These are phyloP conservation scores for Leucoraja ocellata DNA, from an alignment of 2,797 vertebrate genomes.

Conservation along the genomic window DNA sequence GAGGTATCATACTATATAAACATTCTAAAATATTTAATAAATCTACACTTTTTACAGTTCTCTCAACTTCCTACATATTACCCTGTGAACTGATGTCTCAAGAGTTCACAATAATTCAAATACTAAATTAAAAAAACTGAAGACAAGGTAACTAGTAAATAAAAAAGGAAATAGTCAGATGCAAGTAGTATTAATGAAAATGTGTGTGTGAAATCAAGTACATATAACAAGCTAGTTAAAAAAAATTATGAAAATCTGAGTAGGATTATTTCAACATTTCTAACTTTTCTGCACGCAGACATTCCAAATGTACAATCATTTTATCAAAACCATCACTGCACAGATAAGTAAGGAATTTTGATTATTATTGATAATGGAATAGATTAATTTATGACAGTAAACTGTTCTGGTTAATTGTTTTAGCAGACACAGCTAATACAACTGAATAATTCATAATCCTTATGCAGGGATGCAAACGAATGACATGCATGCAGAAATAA, in stretches of 20 bases:
- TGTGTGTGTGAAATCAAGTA: not conserved
- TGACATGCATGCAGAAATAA: not conserved
- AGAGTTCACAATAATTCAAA: no score
- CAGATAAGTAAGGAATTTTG: not conserved
- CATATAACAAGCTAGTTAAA: not conserved
- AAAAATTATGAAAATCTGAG: not conserved
- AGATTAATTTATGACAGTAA: not conserved
- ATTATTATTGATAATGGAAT: not conserved
- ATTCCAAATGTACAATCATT: not conserved
- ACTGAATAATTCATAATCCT: not conserved
- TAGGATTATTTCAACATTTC: not conserved
- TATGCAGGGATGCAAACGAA: not conserved
- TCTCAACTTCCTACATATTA: no score
- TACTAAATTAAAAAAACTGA: no score
- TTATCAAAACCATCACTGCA: not conserved
- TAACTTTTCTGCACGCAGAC: not conserved
- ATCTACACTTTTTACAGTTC: no score
- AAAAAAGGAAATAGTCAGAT: no score
- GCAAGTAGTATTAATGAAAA: no score
- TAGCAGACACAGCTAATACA: not conserved
- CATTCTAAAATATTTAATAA: no score
- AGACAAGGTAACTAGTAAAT: no score
- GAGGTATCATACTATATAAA: no score
- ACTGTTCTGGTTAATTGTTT: not conserved
- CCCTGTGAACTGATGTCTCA: no score